Evolutionary conservation across 2,888 invertebrate species (phyloP).

Genomic region (Dynastes tityus): DNA sequence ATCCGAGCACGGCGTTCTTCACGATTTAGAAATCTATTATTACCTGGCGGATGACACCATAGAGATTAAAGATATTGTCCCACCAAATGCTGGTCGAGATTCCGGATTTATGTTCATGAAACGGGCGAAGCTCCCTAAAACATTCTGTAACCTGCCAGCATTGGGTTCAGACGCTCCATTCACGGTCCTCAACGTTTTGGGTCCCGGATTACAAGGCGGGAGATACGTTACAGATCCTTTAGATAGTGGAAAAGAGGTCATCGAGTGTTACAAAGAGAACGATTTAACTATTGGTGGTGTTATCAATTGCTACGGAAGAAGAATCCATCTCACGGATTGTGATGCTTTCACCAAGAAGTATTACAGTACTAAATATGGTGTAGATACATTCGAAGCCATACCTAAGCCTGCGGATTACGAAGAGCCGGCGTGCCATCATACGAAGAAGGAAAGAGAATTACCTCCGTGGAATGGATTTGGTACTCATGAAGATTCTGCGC

Average conservation of each 20-base stretch:
- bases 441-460: constrained; percentile 71
- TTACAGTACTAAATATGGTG: constrained; percentile 73
- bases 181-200: constrained; percentile 78
- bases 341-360: constrained; percentile 90
- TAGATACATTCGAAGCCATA: constrained; percentile 79
- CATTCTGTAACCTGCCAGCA: constrained; percentile 69
- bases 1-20: constrained; percentile 83
- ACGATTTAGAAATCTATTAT: constrained; percentile 86
- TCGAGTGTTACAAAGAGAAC: constrained; percentile 77
- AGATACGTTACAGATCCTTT: constrained; percentile 76
- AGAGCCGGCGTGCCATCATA: constrained; percentile 33
- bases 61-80: constrained; percentile 85
- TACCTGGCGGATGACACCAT: constrained; percentile 92
- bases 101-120: constrained; percentile 82
- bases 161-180: constrained; percentile 72
- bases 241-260: constrained; percentile 71
- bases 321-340: constrained; percentile 85
- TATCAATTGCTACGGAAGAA: constrained; percentile 87
- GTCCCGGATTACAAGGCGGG: constrained; percentile 71
- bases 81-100: constrained; percentile 81
- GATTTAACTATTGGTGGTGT: constrained; percentile 89
- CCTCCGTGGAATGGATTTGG: constrained; percentile 96
- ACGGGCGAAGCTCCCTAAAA: constrained; percentile 85
- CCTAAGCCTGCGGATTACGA: constrained; percentile 68
- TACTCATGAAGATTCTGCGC: constrained; percentile 90